These are phyloP conservation scores for Octodonta nipae DNA, from an alignment of 2,888 invertebrate genomes.

Conservation along the genomic window DNA sequence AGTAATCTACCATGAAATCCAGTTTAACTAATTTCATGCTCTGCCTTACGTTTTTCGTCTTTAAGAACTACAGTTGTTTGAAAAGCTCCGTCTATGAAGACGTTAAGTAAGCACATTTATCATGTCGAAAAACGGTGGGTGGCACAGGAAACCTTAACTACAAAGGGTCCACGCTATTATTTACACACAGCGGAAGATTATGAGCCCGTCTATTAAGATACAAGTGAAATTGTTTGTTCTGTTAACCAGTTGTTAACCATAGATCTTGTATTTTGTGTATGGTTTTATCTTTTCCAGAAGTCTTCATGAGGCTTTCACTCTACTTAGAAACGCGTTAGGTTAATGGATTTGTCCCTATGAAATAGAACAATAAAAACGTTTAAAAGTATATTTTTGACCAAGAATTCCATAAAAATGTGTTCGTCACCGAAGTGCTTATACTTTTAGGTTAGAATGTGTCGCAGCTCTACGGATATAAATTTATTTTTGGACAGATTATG, in stretches of 20 bases:
- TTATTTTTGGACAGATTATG: too few relatives aligned
- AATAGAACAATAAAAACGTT: too few relatives aligned
- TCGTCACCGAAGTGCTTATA: too few relatives aligned
- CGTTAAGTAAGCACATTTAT: constrained; percentile 29
- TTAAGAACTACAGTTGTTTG: constrained; percentile 10
- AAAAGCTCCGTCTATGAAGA: constrained; percentile 17
- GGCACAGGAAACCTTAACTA: constrained; percentile 29
- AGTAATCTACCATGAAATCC: constrained; percentile 15
- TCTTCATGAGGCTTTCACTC: too few relatives aligned
- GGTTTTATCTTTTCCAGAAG: too few relatives aligned
- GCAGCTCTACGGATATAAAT: too few relatives aligned
- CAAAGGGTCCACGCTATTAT: constrained; percentile 23
- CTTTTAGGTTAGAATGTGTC: too few relatives aligned
- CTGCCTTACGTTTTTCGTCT: constrained; percentile 6
- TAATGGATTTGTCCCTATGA: too few relatives aligned
- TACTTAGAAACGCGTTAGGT: too few relatives aligned
- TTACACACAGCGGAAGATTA: constrained; percentile 19
- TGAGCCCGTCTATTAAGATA: constrained; percentile 15
- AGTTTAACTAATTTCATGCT: constrained; percentile 9
- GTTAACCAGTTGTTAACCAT: constrained; percentile 19
- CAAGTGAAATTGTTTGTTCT: constrained; percentile 11
- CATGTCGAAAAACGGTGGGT: constrained; percentile 33
- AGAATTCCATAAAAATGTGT: too few relatives aligned
- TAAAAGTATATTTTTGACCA: too few relatives aligned
- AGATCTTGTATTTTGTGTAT: constrained; percentile 10